Evolutionary conservation across 1,140 invertebrate genomes (phyloP).

Genomic region (Lutraria rhynchaena): DNA sequence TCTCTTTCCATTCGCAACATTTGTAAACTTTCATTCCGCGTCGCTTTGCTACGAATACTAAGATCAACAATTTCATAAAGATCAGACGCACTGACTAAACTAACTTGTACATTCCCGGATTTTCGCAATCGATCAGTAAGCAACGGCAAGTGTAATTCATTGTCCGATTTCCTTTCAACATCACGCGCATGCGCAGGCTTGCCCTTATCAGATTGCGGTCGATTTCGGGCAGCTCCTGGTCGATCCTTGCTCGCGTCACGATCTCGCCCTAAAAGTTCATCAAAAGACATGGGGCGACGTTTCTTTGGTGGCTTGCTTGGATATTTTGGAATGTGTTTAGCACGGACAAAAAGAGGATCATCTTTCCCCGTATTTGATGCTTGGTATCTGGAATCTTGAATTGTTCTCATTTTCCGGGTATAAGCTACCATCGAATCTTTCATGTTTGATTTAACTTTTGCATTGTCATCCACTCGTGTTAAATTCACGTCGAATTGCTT

Average conservation of each 20-base stretch:
- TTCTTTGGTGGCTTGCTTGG: conserved; percentile 21
- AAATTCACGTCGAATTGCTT: conserved; percentile 53
- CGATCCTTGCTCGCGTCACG: conserved; percentile 9
- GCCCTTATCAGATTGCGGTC: conserved; percentile 34
- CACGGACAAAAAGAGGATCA: conserved; percentile 39
- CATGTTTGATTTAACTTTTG: conserved; percentile 25
- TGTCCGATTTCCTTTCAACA: conserved; percentile 1
- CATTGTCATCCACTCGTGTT: conserved; percentile 10
- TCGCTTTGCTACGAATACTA: conserved; percentile 49
- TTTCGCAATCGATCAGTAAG: conserved; percentile 36
- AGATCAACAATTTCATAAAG: conserved; percentile 58
- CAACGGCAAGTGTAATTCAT: conserved; percentile 16
- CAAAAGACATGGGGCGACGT: conserved; percentile 42
- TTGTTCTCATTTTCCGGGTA: conserved; percentile 41
- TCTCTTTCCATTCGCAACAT: conserved; percentile 43
- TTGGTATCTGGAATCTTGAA: conserved; percentile 26
- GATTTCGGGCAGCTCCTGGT: conserved; percentile 13
- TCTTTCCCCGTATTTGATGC: neutral
- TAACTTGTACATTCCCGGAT: conserved; percentile 39
- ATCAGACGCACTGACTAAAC: conserved; percentile 53
- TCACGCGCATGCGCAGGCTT: conserved; percentile 3
- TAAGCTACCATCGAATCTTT: conserved; percentile 47
- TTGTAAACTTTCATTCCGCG: conserved; percentile 35
- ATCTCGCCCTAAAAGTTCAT: conserved; percentile 48
- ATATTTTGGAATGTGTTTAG: conserved; percentile 55